Base-by-base conservation (phyloP, 2,113 vertebrate genomes). In the Pedionomus torquatus region DNA sequence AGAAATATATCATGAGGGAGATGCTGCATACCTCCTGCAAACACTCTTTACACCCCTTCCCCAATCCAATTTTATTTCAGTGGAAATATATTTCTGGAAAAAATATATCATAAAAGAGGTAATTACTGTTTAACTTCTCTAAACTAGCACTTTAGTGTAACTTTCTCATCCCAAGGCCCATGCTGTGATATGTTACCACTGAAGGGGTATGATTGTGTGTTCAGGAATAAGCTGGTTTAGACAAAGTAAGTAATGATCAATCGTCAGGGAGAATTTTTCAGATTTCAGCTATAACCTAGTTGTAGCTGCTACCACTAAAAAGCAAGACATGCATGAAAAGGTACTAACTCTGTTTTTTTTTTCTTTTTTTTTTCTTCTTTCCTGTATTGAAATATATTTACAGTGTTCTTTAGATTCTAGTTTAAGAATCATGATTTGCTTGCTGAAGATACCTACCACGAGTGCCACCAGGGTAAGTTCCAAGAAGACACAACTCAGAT, bases 341-440 rank as follows among this genome's bases (percentile, higher is more conserved):
- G 7, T 71, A 74, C 51, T 98, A 76, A 97, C 70, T 70, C 20
- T 66, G 52, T 33, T 14, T 24, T 0, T 48, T 90, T 87, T 70
- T 86, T 88, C 37, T 23, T 80, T 68, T 54, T 58, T 89, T 82
- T 46, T 21, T 25, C 48, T 52, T 43, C 12, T 93, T 63, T 91
- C 58, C 21, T 87, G 15, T 35, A 11, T 91, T 93, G 17, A 48
- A 87, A 91, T 95, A 49, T 83, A 9, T 96, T 93, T 41, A 30
- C 95, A 99, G 99, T 99, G 99, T 98, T 99, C 99, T 89, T 98
- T 99, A 98, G 99, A 99, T 97, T 99, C 99, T 85, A 99, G 99
- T 93, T 97, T 99, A 96, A 99, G 99, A 97, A 99, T 99, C 95
- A 99, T 99, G 98, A 99, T 99, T 97, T 99, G 99, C 96, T 98